phyloP scores from a whole-genome alignment of 2,797 vertebrate genomes.

The Anguilla pacifica region DNA sequence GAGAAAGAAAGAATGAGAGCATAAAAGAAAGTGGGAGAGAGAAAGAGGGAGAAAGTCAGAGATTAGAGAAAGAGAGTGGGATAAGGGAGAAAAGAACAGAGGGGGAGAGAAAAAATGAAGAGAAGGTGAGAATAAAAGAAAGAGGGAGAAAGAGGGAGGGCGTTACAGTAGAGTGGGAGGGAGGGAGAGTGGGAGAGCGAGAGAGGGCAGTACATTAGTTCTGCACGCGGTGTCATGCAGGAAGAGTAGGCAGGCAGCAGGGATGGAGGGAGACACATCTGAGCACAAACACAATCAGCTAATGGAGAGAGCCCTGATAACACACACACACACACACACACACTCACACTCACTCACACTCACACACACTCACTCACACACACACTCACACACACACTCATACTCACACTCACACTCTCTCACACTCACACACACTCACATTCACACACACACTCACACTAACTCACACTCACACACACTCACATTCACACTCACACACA shows the following conservation, averaged over 20 bases:
- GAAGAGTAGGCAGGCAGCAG: background rate
- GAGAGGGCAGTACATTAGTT: slow-evolving; percentile 31
- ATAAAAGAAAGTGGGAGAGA: background rate
- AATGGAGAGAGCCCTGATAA: background rate
- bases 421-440: background rate
- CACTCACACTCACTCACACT: background rate
- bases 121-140: slow-evolving; percentile 34
- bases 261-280: background rate
- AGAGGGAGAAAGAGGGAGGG: slow-evolving; percentile 16
- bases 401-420: too few species aligned
- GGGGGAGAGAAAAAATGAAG: slow-evolving; percentile 36
- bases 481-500: background rate
- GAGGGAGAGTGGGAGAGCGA: slow-evolving; percentile 54
- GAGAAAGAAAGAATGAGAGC: background rate
- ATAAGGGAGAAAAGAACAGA: background rate
- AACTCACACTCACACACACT: background rate
- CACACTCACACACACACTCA: too few species aligned
- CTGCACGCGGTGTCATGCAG: background rate
- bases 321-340: slow-evolving; percentile 11
- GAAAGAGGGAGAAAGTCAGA: background rate
- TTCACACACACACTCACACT: background rate
- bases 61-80: background rate
- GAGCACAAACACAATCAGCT: too few species aligned
- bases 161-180: background rate
- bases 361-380: too few species aligned